Evolutionary conservation across 2,888 invertebrate species (phyloP).

Genomic region (Ectobius pallidus): DNA sequence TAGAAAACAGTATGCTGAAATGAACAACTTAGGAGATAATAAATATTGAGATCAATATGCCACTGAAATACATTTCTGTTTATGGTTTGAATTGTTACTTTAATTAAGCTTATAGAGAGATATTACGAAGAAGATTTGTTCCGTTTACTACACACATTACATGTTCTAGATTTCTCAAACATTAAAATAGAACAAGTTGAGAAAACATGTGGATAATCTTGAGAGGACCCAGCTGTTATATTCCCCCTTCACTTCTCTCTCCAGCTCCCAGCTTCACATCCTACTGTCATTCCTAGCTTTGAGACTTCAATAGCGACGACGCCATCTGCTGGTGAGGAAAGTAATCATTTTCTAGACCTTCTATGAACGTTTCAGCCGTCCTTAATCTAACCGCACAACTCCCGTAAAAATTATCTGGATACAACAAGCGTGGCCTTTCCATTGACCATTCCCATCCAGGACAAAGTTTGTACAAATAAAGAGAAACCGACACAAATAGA

Average conservation of each 20-base stretch:
- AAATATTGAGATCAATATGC: no score
- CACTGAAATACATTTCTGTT: no score
- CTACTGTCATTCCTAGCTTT: neutral
- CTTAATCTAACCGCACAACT: slow-evolving; percentile 38
- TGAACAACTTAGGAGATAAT: no score
- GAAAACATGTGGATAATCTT: slow-evolving; percentile 10
- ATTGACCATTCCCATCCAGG: neutral
- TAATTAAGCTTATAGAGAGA: no score
- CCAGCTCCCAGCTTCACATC: no score
- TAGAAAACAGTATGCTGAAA: no score
- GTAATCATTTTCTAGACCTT: slow-evolving; percentile 38
- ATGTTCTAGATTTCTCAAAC: no score
- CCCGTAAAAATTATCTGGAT: slow-evolving; percentile 37
- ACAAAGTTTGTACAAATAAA: neutral
- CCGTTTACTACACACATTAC: no score
- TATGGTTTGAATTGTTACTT: no score
- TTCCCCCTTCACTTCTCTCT: neutral
- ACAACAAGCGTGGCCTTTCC: neutral
- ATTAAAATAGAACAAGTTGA: no score
- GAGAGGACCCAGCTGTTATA: slow-evolving; percentile 1
- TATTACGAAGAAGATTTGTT: no score
- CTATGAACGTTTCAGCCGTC: slow-evolving; percentile 10
- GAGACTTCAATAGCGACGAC: slow-evolving; percentile 38
- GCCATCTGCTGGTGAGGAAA: slow-evolving; percentile 40
- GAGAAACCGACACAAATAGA: no score